Conservation (phyloP, 2,113 vertebrate species). For the Equus quagga region DNA sequence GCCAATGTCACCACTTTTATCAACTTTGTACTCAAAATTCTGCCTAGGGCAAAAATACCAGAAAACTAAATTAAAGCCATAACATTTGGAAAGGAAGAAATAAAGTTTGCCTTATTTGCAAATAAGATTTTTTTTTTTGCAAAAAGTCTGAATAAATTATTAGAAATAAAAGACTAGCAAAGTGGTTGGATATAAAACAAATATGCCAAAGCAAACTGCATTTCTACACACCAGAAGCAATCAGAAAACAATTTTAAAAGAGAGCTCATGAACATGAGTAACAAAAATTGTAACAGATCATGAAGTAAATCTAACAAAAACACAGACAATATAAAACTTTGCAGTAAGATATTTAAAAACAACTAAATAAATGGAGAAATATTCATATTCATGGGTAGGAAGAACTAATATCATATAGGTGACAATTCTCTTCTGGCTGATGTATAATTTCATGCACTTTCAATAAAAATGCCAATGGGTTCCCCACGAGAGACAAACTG, state of each 20-base stretch:
- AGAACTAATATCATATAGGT: neutral
- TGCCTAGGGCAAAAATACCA: constrained; percentile 25
- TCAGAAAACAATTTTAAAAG: constrained; percentile 19
- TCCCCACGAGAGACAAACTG: neutral
- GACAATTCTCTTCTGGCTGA: neutral
- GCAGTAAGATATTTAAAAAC: neutral
- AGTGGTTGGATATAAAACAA: neutral
- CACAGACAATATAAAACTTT: neutral
- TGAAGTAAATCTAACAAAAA: constrained; percentile 1
- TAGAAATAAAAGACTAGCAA: constrained; percentile 26
- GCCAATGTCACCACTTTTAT: neutral
- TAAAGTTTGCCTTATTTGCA: neutral
- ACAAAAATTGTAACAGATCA: neutral
- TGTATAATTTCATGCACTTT: neutral
- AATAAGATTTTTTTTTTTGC: neutral
- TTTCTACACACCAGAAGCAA: neutral
- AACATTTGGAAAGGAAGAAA: neutral
- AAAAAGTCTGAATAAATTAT: neutral
- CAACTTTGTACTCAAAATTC: constrained; percentile 30
- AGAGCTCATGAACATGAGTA: neutral
- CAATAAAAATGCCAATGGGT: neutral
- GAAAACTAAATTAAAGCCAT: constrained; percentile 40
- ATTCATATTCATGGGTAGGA: neutral
- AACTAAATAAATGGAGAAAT: neutral
- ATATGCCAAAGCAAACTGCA: neutral